A percentile compares a stretch with the other conserved stretches of the same genome.
phyloP scores from a whole-genome alignment of 2,888 invertebrate species.

The Petrophora chlorosata region DNA sequence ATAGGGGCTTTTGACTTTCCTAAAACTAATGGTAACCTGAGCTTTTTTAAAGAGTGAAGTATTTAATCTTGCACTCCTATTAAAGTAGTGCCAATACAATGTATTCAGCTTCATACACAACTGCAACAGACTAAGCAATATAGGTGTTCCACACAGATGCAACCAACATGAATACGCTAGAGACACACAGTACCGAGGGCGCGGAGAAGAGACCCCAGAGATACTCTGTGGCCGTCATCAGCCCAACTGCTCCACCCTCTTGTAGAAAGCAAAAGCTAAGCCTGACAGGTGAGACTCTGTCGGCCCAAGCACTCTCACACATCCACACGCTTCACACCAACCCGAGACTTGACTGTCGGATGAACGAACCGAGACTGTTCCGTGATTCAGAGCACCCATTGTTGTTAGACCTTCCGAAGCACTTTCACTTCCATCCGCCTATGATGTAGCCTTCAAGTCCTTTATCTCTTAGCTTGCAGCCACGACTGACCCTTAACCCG shows the following conservation, averaged over 20 bases:
- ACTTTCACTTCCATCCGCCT: conserved; percentile 34
- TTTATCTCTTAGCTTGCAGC: conserved; percentile 26
- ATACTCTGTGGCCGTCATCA: conserved; percentile 86
- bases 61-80: no score
- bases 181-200: conserved; percentile 60
- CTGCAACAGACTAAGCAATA: conserved; percentile 63
- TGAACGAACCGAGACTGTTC: conserved; percentile 22
- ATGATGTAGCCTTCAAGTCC: conserved; percentile 22
- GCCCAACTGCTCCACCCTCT: conserved; percentile 85
- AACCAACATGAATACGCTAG: conserved; percentile 65
- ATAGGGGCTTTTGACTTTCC: no score
- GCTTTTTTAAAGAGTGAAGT: no score
- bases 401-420: conserved; percentile 35
- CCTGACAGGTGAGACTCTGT: conserved; percentile 83
- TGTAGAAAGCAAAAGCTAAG: conserved; percentile 88
- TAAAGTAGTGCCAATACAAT: background rate
- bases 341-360: conserved; percentile 38
- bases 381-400: conserved; percentile 36
- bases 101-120: conserved; percentile 24
- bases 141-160: conserved; percentile 78
- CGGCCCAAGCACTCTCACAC: conserved; percentile 49
- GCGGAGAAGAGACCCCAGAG: conserved; percentile 57
- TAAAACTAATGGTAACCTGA: no score
- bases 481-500: conserved; percentile 16
- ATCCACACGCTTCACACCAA: conserved; percentile 34